Base-by-base conservation (phyloP, 2,113 vertebrate species). In the Nothobranchius furzeri region DNA sequence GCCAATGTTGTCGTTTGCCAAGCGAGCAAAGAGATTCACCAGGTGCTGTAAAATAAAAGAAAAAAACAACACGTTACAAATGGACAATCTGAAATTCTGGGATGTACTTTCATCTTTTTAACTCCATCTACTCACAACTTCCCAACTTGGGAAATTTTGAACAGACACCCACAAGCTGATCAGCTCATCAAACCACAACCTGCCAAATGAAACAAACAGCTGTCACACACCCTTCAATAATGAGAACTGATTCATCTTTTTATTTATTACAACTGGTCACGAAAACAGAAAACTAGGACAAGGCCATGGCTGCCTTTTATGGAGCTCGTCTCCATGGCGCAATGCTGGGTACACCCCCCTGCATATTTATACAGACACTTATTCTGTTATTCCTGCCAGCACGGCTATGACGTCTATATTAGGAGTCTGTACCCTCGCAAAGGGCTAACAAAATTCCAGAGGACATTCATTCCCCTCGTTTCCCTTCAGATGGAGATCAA, bases 91-190 rank as follows among this genome's bases (percentile, higher is more conserved):
- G 9, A 60, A 59, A 55, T 37, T 45, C 30, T 2, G 2, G 58
- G 25, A 8, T 40, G 37, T 8, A 40, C 37, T 40, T 40, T 1
- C 9, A 1, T n/a, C 9, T 67, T 25, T 53, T 0, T 2, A 11
- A 46, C 10, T 9, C 30, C 2, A 75, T 43, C 3, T 79, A 94
- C 97, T 94, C 76, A 99, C 98, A 93, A 96, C 93, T 91, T 99
- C 98, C 98, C 98, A 99, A 45, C 95, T 95, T 54, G 98, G 98
- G 79, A 98, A 95, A 92, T 98, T 98, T 86, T 99, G 98, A 78
- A 99, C 96, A 2, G 97, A 96, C 81, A 95, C 91, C 96, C 97
- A 99, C 84, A 99, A 92, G 83, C 90, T 94, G 85, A 99, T 92
- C 81, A 99, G 86, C 87, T 99, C 98, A 89, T 96, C 95, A 82